Evolutionary conservation across 2,888 invertebrate species (phyloP), one percentile per base, ranked within the genome.

Genomic region (Branchellion lobata): DNA sequence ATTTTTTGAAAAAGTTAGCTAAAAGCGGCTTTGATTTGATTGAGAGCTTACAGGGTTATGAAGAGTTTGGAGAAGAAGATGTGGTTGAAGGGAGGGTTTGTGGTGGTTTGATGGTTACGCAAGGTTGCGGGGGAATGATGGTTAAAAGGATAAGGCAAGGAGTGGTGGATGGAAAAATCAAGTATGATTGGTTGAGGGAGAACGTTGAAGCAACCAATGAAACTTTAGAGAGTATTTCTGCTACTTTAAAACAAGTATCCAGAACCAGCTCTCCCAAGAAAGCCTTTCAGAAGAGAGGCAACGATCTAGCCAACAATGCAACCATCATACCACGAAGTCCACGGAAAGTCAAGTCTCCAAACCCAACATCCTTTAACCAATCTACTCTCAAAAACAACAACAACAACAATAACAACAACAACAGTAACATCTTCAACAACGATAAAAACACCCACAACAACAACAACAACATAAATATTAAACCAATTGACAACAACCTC

Each of bases 1-100:
- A 53, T 5, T 77, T 77, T 36, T 33, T 77, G 0, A 77, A 61
- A 18, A 77, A 77, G 29, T 36, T 77, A 18, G 47, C 65, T 1
- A 77, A 77, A 61, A 65, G 53, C 34, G 24, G 27, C n/a, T 77
- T 77, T 33, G 14, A 65, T 24, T 8, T 77, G 34, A 27, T n/a
- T 27, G 34, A 65, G 1, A 51, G 77, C 29, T 33, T 53, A 18
- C 31, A 77, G 61, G n/a, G 14, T 31, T 33, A 27, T 18, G 29
- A 77, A 1, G 3, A n/a, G 18, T 18, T 57, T 2, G 69, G 14
- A 18, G 31, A 5, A 1, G 61, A 65, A 0, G 77, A 77, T 5
- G 77, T 57, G 14, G 47, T 77, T 3, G 29, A 29, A 33, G 65
- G n/a, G 18, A 31, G 61, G 11, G 65, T 33, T 3, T 77, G 61